Evolutionary conservation across 2,113 vertebrate genomes (phyloP).

Genomic region (Oreochromis aureus): DNA sequence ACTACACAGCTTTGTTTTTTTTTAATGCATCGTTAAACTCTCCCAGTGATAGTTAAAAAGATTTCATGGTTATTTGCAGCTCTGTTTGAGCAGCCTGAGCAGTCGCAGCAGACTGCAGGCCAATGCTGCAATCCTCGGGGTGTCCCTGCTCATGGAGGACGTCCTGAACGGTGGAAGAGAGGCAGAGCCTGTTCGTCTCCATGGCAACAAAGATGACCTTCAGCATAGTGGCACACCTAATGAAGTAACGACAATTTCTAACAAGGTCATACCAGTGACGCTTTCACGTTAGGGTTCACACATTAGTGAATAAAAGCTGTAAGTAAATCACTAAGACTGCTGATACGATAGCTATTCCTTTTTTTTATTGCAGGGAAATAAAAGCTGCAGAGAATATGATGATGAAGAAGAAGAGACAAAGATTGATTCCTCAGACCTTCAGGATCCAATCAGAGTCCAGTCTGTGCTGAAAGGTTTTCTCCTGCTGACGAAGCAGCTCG

Average conservation of each 20-base stretch:
- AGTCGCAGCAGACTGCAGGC: slow-evolving; percentile 53
- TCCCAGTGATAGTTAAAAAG: background rate
- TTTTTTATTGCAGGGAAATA: background rate
- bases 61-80: slow-evolving; percentile 30
- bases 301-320: background rate
- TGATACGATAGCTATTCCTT: rapidly evolving
- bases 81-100: slow-evolving; percentile 70
- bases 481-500: slow-evolving; percentile 73
- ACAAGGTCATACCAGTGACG: background rate
- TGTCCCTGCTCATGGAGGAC: slow-evolving; percentile 70
- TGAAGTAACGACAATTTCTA: background rate
- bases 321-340: background rate
- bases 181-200: slow-evolving; percentile 7
- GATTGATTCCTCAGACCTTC: background rate
- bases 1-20: background rate
- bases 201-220: background rate
- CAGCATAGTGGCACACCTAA: background rate
- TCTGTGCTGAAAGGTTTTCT: slow-evolving; percentile 69
- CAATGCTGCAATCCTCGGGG: slow-evolving; percentile 60
- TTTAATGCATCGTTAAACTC: background rate
- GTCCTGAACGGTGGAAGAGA: slow-evolving; percentile 49
- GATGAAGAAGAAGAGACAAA: background rate
- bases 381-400: background rate
- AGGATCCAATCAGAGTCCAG: slow-evolving; percentile 2
- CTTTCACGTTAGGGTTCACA: background rate